Evolutionary conservation across 2,113 vertebrate genomes (phyloP), one percentile per base, ranked within the genome.

Genomic region (Baryphthengus martii): DNA sequence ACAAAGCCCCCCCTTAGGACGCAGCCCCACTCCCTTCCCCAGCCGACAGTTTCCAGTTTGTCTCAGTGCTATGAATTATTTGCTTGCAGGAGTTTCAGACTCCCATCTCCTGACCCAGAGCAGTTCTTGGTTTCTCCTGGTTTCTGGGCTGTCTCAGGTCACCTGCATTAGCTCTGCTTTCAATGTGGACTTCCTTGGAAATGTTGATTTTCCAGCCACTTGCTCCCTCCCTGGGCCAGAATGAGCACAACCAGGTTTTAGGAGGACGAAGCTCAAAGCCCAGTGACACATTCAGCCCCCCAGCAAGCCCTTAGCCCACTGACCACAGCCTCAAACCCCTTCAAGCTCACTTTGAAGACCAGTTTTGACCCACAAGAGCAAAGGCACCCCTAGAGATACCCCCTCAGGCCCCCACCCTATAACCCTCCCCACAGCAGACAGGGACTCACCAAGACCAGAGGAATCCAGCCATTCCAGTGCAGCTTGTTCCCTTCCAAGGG

Each of bases 41-140:
- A 11, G 2, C 39, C 0, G 13, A 2, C 42, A 3, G 8, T 3
- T 35, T 26, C 25, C 58, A 3, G 3, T 19, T 75, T 10, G 2
- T 33, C 65, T 11, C 28, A 2, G 3, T 1, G 11, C 35, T 9
- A 14, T 11, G 4, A 10, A 4, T 6, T 3, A 10, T 17, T 11
- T 10, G 15, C 56, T n/a, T 3, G 53, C 39, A 40, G 49, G 21
- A 40, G 29, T 6, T 23, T 7, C 70, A 7, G 40, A 1, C 1
- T 5, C 4, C 39, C 13, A 3, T 12, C 7, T 50, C 68, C 63
- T 7, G 37, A 24, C 20, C n/a, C 71, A 8, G 17, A 11, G 10
- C 37, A 4, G 10, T 5, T 9, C n/a, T 26, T 2, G 7, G 9
- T 23, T 29, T 56, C 31, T 44, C 37, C 59, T 29, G 1, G 1